phyloP scores from a whole-genome alignment of 1,140 invertebrate genomes.

The Ceratoteleas bidentatus region DNA sequence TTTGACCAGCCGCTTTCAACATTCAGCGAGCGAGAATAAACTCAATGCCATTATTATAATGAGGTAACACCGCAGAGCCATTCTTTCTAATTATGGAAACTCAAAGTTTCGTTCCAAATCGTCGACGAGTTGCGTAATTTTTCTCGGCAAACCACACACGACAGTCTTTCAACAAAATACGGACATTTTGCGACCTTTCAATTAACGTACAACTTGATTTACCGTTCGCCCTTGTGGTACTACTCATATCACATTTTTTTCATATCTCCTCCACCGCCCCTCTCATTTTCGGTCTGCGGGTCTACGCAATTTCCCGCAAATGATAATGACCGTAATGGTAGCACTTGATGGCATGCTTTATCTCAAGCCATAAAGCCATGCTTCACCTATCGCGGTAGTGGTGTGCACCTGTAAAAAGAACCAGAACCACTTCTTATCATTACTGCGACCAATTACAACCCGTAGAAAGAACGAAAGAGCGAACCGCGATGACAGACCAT shows the following conservation, averaged over 20 bases:
- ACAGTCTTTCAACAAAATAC: too few relatives aligned
- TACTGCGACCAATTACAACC: constrained; percentile 37
- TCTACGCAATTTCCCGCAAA: constrained; percentile 36
- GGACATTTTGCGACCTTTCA: not conserved
- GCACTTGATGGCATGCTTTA: constrained; percentile 42
- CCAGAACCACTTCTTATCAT: constrained; percentile 43
- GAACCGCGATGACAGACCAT: constrained; percentile 3
- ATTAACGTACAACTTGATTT: not conserved
- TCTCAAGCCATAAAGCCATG: constrained; percentile 40
- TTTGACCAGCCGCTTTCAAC: not conserved
- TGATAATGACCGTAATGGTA: constrained; percentile 35
- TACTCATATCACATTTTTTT: not conserved
- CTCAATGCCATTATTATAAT: constrained; percentile 3
- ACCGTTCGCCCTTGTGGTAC: not conserved
- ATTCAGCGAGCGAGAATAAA: not conserved
- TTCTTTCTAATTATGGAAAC: not conserved
- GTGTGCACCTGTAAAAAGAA: constrained; percentile 47
- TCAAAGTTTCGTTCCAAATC: not conserved
- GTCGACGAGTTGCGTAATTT: not conserved
- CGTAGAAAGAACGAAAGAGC: too few relatives aligned
- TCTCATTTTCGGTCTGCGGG: constrained; percentile 2
- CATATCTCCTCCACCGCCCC: not conserved
- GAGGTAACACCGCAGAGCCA: not conserved
- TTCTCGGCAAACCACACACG: not conserved
- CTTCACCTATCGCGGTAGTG: constrained; percentile 47